A percentile compares a stretch with the other conserved stretches of the same genome.
Evolutionary conservation across 2,797 vertebrate species (phyloP).

Genomic region (Eurystomus glaucurus): DNA sequence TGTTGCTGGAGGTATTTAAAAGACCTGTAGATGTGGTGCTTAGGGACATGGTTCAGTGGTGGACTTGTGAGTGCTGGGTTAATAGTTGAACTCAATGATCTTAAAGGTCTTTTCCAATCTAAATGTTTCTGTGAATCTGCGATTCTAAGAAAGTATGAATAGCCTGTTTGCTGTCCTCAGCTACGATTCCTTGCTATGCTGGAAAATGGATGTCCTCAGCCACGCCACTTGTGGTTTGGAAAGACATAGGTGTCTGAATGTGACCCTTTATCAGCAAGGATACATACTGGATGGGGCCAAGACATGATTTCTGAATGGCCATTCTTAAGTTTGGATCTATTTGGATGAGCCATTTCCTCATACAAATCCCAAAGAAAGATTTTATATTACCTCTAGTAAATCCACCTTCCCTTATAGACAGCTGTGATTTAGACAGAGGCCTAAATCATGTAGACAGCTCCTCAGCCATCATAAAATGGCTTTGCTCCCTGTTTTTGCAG

Average conservation of each 20-base stretch:
- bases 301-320: not conserved
- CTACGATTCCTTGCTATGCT: not conserved
- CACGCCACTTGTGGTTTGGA: rapidly evolving
- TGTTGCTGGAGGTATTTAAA: not conserved
- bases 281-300: rapidly evolving
- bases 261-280: not conserved
- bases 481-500: not conserved
- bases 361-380: not conserved
- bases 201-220: rapidly evolving
- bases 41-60: not conserved
- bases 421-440: not conserved
- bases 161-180: not conserved
- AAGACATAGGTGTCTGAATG: not conserved
- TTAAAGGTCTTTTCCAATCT: not conserved
- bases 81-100: not conserved
- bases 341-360: not conserved
- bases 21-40: not conserved
- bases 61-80: not conserved
- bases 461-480: not conserved
- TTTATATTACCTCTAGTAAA: not conserved
- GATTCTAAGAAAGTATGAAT: not conserved
- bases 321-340: not conserved
- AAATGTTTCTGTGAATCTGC: not conserved
- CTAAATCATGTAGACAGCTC: rapidly evolving
- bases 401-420: not conserved